Percentiles rank a stretch among this genome's conserved stretches.
Evolutionary conservation across 2,797 vertebrate genomes (phyloP).

Genomic region (Sandelia bainsii): DNA sequence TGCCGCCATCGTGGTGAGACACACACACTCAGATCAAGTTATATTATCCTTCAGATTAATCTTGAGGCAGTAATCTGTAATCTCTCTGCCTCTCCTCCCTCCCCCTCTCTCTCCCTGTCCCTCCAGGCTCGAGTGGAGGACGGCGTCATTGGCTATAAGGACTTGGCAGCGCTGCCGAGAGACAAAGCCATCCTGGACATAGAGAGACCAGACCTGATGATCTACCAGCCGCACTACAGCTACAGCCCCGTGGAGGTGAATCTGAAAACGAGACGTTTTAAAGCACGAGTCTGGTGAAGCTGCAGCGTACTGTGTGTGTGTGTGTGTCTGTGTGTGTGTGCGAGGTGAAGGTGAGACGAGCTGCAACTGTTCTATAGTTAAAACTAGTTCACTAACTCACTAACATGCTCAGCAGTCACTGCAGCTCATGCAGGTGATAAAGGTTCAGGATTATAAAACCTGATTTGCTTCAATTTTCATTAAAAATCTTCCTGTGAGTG

Average conservation of each 20-base stretch:
- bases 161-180: slow-evolving; percentile 93
- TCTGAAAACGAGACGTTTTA: rapidly evolving
- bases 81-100: neutral
- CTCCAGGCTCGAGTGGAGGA: slow-evolving; percentile 91
- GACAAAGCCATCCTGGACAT: slow-evolving; percentile 98
- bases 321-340: too few species aligned
- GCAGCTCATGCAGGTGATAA: too few species aligned
- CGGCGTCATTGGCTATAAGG: slow-evolving; percentile 92
- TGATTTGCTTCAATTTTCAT: too few species aligned
- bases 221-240: slow-evolving; percentile 92
- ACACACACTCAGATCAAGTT: neutral
- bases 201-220: slow-evolving; percentile 95
- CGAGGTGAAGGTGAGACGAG: too few species aligned
- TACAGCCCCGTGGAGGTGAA: slow-evolving; percentile 82
- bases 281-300: neutral
- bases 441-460: too few species aligned
- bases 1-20: slow-evolving; percentile 90
- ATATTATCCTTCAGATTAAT: slow-evolving; percentile 39
- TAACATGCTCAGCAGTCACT: too few species aligned
- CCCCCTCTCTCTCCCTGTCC: neutral
- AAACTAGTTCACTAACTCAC: too few species aligned
- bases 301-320: too few species aligned
- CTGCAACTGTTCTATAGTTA: too few species aligned
- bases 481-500: too few species aligned
- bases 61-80: slow-evolving; percentile 38